Evolutionary conservation across 2,113 vertebrate species (phyloP).

Genomic region (Sinocyclocheilus maitianheensis): DNA sequence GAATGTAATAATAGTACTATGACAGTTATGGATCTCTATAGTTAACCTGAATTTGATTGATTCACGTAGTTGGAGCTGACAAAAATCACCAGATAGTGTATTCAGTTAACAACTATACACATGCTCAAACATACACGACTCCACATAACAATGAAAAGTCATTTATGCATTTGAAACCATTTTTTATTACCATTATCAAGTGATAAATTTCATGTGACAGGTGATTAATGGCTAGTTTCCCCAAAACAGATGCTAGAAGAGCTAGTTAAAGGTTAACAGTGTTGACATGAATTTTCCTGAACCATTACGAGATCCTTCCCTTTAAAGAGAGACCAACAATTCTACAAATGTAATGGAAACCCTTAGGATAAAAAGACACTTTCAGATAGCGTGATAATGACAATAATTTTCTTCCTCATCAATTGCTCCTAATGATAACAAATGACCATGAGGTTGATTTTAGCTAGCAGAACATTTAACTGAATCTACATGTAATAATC

Average conservation of each 20-base stretch:
- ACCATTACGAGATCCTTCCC: background rate
- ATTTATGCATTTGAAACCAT: slow-evolving; percentile 57
- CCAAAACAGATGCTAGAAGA: slow-evolving; percentile 52
- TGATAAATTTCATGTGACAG: slow-evolving; percentile 32
- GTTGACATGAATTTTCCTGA: background rate
- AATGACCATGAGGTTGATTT: background rate
- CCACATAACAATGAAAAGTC: slow-evolving; percentile 45
- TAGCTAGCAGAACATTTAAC: background rate
- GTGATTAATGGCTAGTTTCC: slow-evolving; percentile 47
- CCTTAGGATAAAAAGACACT: background rate
- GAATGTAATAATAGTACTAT: background rate
- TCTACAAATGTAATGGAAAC: background rate
- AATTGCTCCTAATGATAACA: slow-evolving; percentile 7
- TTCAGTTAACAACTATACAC: background rate
- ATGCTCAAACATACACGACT: slow-evolving; percentile 24
- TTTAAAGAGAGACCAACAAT: background rate
- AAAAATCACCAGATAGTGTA: too few species aligned
- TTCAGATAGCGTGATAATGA: background rate
- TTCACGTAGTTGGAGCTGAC: background rate
- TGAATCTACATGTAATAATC: background rate
- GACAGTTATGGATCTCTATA: background rate
- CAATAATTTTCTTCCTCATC: background rate
- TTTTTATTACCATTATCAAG: slow-evolving; percentile 48
- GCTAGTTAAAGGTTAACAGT: slow-evolving; percentile 27
- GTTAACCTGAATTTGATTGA: background rate